Percentiles rank a stretch among this genome's conserved stretches.
Evolutionary conservation across 2,888 invertebrate species (phyloP).

Genomic region (Pammene fasciana): DNA sequence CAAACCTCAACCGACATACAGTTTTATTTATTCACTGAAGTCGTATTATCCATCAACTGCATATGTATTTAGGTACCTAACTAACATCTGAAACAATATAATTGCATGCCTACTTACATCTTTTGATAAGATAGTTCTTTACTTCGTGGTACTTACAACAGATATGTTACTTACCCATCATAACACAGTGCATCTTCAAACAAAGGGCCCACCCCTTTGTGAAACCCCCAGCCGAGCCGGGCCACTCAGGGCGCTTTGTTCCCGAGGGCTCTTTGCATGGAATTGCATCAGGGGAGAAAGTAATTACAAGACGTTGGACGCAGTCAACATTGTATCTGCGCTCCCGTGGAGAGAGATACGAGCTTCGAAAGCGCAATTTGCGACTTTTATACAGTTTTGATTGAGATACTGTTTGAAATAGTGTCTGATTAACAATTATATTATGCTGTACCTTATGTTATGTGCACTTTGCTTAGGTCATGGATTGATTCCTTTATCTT

Average conservation of each 20-base stretch:
- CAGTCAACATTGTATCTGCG: conserved; percentile 5
- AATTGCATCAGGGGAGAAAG: conserved; percentile 13
- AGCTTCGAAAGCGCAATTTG: neutral
- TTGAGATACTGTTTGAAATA: neutral
- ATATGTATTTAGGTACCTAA: too few relatives aligned
- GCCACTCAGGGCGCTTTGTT: conserved; percentile 26
- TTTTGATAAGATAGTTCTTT: neutral
- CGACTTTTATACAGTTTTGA: neutral
- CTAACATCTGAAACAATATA: too few relatives aligned
- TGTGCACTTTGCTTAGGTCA: too few relatives aligned
- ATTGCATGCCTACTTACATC: too few relatives aligned
- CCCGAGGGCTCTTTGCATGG: conserved; percentile 12
- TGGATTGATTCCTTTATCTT: too few relatives aligned
- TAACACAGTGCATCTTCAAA: conserved; percentile 9
- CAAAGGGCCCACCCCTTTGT: conserved; percentile 32
- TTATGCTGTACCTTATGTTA: too few relatives aligned
- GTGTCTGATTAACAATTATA: neutral
- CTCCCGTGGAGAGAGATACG: neutral
- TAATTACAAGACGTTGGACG: conserved; percentile 11
- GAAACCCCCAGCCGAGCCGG: conserved; percentile 15
- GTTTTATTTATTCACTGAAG: too few relatives aligned
- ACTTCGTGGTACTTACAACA: neutral
- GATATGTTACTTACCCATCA: neutral
- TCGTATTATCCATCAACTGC: too few relatives aligned
- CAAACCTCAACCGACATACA: too few relatives aligned